Evolutionary conservation across 2,113 vertebrate genomes (phyloP).

Genomic region (Mirounga angustirostris): DNA sequence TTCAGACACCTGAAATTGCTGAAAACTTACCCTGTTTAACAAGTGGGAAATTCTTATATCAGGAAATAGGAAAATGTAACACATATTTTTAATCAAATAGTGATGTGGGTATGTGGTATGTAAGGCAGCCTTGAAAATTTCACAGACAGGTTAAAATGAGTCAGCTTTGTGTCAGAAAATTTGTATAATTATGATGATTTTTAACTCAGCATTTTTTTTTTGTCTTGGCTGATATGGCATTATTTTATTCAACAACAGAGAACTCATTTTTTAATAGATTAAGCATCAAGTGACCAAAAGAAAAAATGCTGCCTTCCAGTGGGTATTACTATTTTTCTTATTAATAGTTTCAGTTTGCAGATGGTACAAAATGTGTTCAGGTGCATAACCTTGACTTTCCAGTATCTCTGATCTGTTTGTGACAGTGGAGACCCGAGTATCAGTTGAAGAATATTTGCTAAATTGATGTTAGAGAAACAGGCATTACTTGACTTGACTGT

Average conservation of each 20-base stretch:
- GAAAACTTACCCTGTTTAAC: neutral
- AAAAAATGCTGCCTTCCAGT: neutral
- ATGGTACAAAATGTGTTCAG: neutral
- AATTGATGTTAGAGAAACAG: neutral
- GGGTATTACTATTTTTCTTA: neutral
- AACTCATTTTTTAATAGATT: neutral
- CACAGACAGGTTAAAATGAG: neutral
- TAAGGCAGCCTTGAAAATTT: neutral
- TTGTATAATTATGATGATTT: neutral
- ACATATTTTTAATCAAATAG: neutral
- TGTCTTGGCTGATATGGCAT: neutral
- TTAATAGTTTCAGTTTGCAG: neutral
- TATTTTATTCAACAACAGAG: conserved; percentile 31
- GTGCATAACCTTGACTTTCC: neutral
- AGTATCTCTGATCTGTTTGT: conserved; percentile 16
- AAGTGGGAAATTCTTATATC: neutral
- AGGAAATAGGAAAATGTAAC: neutral
- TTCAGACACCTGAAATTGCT: conserved; percentile 40
- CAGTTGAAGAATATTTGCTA: neutral
- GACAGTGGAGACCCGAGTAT: neutral
- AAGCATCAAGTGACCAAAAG: neutral
- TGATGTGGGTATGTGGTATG: neutral
- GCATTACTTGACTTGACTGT: neutral
- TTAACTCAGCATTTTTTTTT: conserved; percentile 18
- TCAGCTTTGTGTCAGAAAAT: neutral